phyloP scores from a whole-genome alignment of 2,797 vertebrate species.

The Labeo calbasu region DNA sequence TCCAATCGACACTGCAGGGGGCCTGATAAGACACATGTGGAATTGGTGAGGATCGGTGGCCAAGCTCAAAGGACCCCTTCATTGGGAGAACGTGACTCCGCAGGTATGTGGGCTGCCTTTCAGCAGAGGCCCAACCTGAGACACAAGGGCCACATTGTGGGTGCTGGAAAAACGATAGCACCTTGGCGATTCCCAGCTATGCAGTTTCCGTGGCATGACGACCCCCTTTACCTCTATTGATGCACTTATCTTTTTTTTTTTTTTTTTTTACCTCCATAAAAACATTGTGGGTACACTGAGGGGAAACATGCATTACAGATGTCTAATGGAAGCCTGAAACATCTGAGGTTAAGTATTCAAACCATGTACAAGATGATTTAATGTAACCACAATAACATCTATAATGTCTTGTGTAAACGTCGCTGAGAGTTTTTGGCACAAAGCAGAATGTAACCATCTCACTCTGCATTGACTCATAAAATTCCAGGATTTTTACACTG shows the following conservation, averaged over 20 bases:
- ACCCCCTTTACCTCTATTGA: constrained; percentile 31
- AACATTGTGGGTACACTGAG: not conserved
- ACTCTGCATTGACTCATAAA: not conserved
- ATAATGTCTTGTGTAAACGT: constrained; percentile 37
- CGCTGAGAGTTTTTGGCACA: constrained; percentile 21
- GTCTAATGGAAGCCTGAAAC: constrained; percentile 32
- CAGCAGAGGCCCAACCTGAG: constrained; percentile 65
- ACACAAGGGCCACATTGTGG: constrained; percentile 82
- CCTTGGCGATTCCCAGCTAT: constrained; percentile 73
- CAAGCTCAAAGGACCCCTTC: constrained; percentile 50
- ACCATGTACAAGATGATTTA: constrained; percentile 34
- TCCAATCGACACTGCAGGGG: constrained; percentile 34
- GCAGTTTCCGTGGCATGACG: constrained; percentile 73
- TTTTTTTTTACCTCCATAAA: constrained; percentile 25
- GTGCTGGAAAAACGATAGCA: constrained; percentile 76
- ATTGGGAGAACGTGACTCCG: constrained; percentile 45
- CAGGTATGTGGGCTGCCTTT: constrained; percentile 54
- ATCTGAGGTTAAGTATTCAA: constrained; percentile 26
- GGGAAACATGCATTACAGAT: constrained; percentile 39
- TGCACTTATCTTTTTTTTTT: constrained; percentile 32
- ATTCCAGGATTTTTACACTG: not conserved
- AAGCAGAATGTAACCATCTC: constrained; percentile 1
- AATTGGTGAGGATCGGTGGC: constrained; percentile 21
- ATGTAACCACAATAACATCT: constrained; percentile 41
- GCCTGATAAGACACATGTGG: constrained; percentile 53